phyloP scores from a whole-genome alignment of 1,140 invertebrate genomes.

The Parasteatoda tepidariorum region DNA sequence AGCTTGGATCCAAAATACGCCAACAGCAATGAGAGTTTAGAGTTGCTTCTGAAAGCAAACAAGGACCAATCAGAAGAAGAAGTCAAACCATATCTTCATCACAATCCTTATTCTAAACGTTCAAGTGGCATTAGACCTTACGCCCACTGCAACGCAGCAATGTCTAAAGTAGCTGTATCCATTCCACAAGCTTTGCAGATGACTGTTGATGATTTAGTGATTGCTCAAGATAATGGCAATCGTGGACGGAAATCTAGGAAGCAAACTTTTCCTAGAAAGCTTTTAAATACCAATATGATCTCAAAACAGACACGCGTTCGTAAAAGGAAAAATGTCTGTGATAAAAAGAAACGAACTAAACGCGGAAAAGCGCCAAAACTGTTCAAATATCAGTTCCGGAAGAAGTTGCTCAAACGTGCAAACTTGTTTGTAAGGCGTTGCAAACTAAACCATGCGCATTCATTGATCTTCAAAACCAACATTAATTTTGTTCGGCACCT shows the following conservation, averaged over 20 bases:
- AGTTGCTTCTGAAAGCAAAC: not conserved
- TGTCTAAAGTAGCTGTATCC: constrained; percentile 39
- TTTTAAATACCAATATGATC: constrained; percentile 63
- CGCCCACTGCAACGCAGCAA: constrained; percentile 34
- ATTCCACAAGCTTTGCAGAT: constrained; percentile 26
- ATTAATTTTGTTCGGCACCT: constrained; percentile 28
- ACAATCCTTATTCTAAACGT: constrained; percentile 48
- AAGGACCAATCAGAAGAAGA: not conserved
- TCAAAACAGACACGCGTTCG: not conserved
- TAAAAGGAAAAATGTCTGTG: constrained; percentile 16
- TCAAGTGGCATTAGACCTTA: constrained; percentile 21
- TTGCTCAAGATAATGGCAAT: not conserved
- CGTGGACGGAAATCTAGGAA: constrained; percentile 67
- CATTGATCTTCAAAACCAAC: constrained; percentile 15
- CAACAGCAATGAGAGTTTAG: not conserved
- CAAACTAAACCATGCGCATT: not conserved
- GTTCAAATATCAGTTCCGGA: not conserved
- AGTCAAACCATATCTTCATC: constrained; percentile 40
- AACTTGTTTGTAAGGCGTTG: not conserved
- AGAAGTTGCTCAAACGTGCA: constrained; percentile 21
- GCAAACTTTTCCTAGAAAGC: constrained; percentile 70
- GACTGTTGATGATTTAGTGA: not conserved
- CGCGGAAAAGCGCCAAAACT: not conserved
- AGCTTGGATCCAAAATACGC: constrained; percentile 15
- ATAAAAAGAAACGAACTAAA: constrained; percentile 27